Evolutionary conservation across 2,888 invertebrate genomes (phyloP), one percentile per base, ranked within the genome.

Genomic region (Salticus scenicus): DNA sequence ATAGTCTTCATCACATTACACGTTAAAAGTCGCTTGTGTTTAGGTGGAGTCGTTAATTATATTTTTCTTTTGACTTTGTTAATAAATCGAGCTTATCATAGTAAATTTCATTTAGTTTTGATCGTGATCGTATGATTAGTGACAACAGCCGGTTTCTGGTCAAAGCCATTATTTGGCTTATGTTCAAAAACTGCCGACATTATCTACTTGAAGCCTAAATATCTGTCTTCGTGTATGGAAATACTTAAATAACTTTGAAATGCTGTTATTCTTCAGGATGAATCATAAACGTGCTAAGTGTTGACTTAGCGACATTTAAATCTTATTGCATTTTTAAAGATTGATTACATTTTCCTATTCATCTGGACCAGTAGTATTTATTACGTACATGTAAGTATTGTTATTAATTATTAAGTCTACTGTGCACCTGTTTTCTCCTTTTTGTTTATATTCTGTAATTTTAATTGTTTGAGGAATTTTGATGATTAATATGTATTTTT

Each of bases 141-240:
- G 70, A 71, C 66, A 76, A 51, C 31, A 64, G 66, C 82, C 82
- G 82, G 82, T 76, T 66, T 33, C 31, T 76, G 28, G 76, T 76
- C 64, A 83, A 76, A 64, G 51, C 66, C 72, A 77, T 66, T 76
- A 31, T 72, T 83, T 83, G 83, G 83, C 76, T 28, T 2, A 17
- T 17, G 76, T 76, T 83, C 76, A 83, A 83, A 83, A 67, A 30
- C 76, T 51, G 28, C 76, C 76, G 83, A 76, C 83, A 83, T 83
- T 70, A 51, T 17, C 20, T n/a, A 57, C 47, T 83, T 33, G 76
- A 77, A 71, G 76, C 76, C 83, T 77, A 76, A 76, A 75, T 66
- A 83, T 80, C 82, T 83, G 82, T 57, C 67, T 83, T 83, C 83
- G 83, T 83, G 83, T 83, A 66, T 83, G 71, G 63, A 75, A 75